Base-by-base conservation (phyloP, 1,140 invertebrate species). In the Calephelis virginiensis region DNA sequence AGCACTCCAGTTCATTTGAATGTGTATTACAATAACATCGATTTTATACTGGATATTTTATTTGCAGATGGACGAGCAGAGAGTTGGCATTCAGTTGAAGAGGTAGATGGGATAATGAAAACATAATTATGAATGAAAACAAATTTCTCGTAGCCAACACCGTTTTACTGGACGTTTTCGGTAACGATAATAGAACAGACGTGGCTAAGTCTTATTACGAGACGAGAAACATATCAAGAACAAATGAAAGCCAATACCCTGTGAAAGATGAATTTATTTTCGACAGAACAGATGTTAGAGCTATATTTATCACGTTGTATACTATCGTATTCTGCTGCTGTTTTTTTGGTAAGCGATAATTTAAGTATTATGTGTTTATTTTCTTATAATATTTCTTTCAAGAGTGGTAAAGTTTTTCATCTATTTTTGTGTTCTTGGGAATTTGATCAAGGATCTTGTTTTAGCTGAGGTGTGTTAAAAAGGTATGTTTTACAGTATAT, bases 301-400 rank as follows among this genome's bases (percentile, higher is more conserved):
- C 92, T 66, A 92, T 94, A 74, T 94, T 94, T 86, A 93, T 94
- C 72, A 93, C 92, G 5, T 82, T 95, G 13, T 95, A 95, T 78
- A 93, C 93, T 1, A 85, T 94, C 48, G 94, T 95, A 6, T 95
- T 95, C 81, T 93, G 93, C 80, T 93, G 92, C 73, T 95, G 94
- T 76, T 94, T 95, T 77, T 94, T 94, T 74, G 94, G 94, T 95
- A 81, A 94, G 94, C 53, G 53, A 56, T 37, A 56, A 56, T 56
- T 56, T 56, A 37, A 12, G 17, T 56, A 56, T 56, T 28, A 56
- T 1, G 5, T 28, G 53, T 56, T 56, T 56, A 56, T 56, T 37
- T 53, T 49, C 48, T 53, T 53, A 28, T 28, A 53, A 53, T 53
- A 53, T 53, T 28, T 53, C 50, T 53, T 28, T 53, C 17, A 53